Base-by-base conservation (phyloP, 2,113 vertebrate species). In the Polypterus senegalus region DNA sequence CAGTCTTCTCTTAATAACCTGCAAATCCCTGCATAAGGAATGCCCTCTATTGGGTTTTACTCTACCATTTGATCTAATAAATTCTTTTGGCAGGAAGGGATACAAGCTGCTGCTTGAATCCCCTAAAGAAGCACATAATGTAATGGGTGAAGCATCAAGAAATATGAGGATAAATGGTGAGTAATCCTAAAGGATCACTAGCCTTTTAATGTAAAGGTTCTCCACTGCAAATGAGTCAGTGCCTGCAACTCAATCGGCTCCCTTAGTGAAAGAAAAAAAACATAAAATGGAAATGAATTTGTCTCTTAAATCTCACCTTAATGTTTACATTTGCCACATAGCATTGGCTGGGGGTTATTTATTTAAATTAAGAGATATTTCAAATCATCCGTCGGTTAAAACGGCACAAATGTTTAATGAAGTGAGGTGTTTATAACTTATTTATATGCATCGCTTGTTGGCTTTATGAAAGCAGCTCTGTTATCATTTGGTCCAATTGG, bases 1-100 rank as follows among this genome's bases (percentile, higher is more conserved):
- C 77, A 71, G 77, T 75, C 78, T 84, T 78, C 75, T 81, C 79
- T 77, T 86, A 88, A 88, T 88, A 86, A 84, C 81, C 80, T 83
- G 85, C 86, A 88, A 86, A 88, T 84, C 84, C 84, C 74, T 81
- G 83, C 86, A 88, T 88, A 88, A 88, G 86, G 86, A 86, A 85
- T 82, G 83, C 78, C 84, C 83, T 88, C 84, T 83, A 85, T 83
- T 82, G 84, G 83, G 86, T 83, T 52, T 88, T 88, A 88, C 81
- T 68, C 79, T 85, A 82, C 82, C 84, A 85, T 86, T 88, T 86
- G 83, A 83, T 84, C 83, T 88, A 88, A 88, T 88, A 86, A 86
- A 88, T 86, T 88, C 81, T 86, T 86, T 86, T 88, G 86, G 86
- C 86, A 86, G 75, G 60, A 73, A 64, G 69, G 75, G 74, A 74